Evolutionary conservation across 2,888 invertebrate genomes (phyloP), one percentile per base, ranked within the genome.

Genomic region (Mycalesis mineus): DNA sequence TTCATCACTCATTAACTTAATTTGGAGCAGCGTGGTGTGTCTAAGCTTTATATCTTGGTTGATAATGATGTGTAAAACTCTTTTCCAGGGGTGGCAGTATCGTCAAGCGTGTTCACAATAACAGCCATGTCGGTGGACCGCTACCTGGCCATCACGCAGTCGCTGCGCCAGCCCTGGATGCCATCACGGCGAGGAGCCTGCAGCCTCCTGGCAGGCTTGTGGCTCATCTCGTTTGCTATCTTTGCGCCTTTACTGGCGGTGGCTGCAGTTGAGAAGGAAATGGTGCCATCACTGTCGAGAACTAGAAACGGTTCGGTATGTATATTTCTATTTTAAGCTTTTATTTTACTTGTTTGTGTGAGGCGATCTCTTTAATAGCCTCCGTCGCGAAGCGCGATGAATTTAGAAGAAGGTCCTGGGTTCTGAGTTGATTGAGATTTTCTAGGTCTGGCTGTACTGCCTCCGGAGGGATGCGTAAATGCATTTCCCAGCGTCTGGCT

Each of bases 71-170:
- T n/a, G n/a, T n/a, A n/a, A n/a, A n/a, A n/a, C n/a, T 22, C 2
- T 22, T 22, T 59, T 57, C 8, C 84, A 95, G 95, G 94, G 55
- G 93, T 94, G 28, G 92, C 94, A n/a, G 95, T 95, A 2, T 93
- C 94, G 0, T 93, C 94, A 0, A 94, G 95, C 70, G 93, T 95
- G 50, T 95, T 95, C 76, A 95, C 95, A 0, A 94, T 95, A 68
- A 94, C 94, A 0, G 93, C 94, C 0, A 94, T 95, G 93, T 94
- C 95, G 5, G 91, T 95, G 57, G 95, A 95, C 78, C 91, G 95
- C 52, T 94, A 93, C 68, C 77, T 94, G 55, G 95, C 95, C 53
- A 95, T 95, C 72, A 92, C 94, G 29, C 94, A 94, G 73, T 94
- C 95, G 0, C 92, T 95, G 65, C 91, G 93, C 0, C 92, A 94